Percentiles rank a stretch among this genome's conserved stretches.
Conservation (phyloP, 1,140 invertebrate species). For the Drosophila albomicans region DNA sequence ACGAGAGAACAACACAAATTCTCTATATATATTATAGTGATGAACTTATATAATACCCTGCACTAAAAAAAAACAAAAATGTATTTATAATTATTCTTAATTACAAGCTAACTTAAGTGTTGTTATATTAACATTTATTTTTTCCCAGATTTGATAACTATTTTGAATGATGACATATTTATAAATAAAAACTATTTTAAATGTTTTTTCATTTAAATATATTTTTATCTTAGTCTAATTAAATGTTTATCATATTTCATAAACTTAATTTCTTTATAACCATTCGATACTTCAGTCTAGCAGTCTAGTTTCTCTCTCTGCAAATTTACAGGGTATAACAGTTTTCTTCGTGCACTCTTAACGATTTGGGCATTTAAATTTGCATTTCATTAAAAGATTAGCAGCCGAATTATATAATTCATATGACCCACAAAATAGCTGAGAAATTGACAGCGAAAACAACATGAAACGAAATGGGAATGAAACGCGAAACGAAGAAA, state of each 20-base stretch:
- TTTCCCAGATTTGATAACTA: too few relatives aligned
- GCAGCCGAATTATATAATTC: conserved; percentile 12
- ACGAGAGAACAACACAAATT: neutral
- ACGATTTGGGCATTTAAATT: conserved; percentile 34
- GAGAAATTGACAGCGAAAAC: conserved; percentile 11
- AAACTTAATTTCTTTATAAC: too few relatives aligned
- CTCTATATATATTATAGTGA: neutral
- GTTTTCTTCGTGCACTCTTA: neutral
- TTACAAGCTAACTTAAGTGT: too few relatives aligned
- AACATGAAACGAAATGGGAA: conserved; percentile 11
- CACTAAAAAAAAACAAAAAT: neutral
- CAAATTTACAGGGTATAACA: conserved; percentile 7
- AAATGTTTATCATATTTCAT: too few relatives aligned
- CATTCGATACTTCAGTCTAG: too few relatives aligned
- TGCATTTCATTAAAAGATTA: conserved; percentile 78
- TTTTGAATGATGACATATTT: too few relatives aligned
- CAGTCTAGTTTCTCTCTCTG: too few relatives aligned
- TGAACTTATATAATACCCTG: conserved; percentile 3
- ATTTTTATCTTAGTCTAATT: too few relatives aligned
- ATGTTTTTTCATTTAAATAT: too few relatives aligned
- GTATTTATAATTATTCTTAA: too few relatives aligned
- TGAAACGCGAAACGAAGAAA: conserved; percentile 19
- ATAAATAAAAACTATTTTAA: too few relatives aligned
- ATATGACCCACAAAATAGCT: conserved; percentile 21
- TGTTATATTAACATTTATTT: too few relatives aligned